These are phyloP conservation scores for Tympanoctomys barrerae DNA, from an alignment of 2,797 vertebrate species.

Conservation along the genomic window DNA sequence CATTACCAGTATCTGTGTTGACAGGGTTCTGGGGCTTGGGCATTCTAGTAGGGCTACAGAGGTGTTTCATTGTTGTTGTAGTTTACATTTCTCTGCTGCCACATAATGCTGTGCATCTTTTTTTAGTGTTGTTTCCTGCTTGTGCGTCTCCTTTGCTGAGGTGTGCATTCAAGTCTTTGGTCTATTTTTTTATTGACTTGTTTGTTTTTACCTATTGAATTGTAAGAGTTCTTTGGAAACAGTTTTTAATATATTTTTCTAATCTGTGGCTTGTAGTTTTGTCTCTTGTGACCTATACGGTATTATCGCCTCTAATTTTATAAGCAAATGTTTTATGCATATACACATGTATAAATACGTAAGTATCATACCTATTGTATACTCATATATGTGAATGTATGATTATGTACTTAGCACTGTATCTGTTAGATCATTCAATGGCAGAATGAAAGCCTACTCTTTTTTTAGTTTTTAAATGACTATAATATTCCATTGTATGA, in stretches of 20 bases:
- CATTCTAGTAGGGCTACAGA: neutral
- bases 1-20: neutral
- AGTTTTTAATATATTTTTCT: neutral
- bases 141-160: neutral
- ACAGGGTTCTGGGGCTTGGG: neutral
- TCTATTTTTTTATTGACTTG: neutral
- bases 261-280: neutral
- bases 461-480: neutral
- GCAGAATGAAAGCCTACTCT: neutral
- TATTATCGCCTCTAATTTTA: neutral
- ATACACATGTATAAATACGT: neutral
- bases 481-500: neutral
- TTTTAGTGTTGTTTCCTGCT: neutral
- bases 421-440: neutral
- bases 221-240: neutral
- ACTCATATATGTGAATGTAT: neutral
- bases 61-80: neutral
- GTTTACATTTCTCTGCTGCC: neutral
- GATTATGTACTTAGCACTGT: neutral
- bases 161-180: neutral
- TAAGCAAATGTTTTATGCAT: neutral
- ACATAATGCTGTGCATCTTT: neutral
- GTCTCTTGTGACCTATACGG: neutral
- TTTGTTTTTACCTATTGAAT: neutral
- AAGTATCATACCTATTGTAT: neutral